Base-by-base conservation (phyloP, 2,888 invertebrate species). In the Phorcus lineatus region DNA sequence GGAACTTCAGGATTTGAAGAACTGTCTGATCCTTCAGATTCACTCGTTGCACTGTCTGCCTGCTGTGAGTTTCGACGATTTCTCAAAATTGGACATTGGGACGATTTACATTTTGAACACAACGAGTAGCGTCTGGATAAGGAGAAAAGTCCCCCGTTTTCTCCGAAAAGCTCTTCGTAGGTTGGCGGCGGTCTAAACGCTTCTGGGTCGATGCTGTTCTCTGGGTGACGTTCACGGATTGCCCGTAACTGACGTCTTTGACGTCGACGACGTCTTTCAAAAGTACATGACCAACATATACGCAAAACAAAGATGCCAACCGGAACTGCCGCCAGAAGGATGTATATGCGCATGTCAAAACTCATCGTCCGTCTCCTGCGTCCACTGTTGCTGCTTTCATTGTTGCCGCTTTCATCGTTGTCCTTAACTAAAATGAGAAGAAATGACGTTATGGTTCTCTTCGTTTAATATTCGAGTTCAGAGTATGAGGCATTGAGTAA, bases 311-410 rank as follows among this genome's bases (percentile, higher is more conserved):
- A 81, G 36, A 84, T 78, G 55, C 79, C 28, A 16, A 84, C 28
- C 19, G 83, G 84, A 16, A 83, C 82, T 13, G 79, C 81, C 24
- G 82, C 83, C 17, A 84, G 82, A 62, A 84, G 54, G 80, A 84
- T 82, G 82, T 84, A 84, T 74, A 84, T 83, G 74, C 81, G 79
- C 24, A 81, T 80, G 81, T 84, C 82, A 55, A 84, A 82, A 47
- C 77, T 78, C 16, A 80, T 79, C 36, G 80, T 80, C 4, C 47
- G 16, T n/a, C 70, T 70, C 57, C 24, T 57, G 11, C 55, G 3
- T 57, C 57, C 24, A 17, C 76, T 62, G 53, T 74, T 67, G n/a
- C 36, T 16, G 62, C 24, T 22, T 54, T 53, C 55, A 24, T 7
- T 36, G 36, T 7, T 36, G 4, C 36, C 36, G 36, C 36, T 36